These are phyloP conservation scores for Drosophila sordidula DNA, from an alignment of 2,888 invertebrate genomes.

Conservation along the genomic window DNA sequence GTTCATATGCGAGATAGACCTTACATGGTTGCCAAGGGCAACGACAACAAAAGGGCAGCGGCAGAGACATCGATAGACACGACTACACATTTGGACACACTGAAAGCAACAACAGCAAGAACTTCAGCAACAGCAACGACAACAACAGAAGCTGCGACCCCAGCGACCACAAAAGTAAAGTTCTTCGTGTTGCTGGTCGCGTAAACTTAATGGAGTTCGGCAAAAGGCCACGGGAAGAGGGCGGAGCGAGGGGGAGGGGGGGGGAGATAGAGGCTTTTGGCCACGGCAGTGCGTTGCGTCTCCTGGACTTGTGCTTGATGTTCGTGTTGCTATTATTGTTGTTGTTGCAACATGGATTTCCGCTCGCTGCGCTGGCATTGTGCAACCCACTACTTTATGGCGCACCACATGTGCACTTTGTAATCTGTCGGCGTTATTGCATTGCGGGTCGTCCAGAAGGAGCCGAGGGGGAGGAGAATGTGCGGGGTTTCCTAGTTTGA, in stretches of 20 bases:
- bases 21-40: conserved; percentile 49
- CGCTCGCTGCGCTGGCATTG: conserved; percentile 52
- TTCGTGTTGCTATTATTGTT: conserved; percentile 15
- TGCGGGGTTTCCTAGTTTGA: neutral
- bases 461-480: neutral
- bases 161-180: conserved; percentile 74
- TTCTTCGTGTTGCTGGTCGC: conserved; percentile 73
- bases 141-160: conserved; percentile 30
- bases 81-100: conserved; percentile 54
- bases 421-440: conserved; percentile 81
- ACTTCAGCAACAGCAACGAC: conserved; percentile 27
- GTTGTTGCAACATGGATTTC: conserved; percentile 72
- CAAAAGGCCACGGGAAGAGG: conserved; percentile 48
- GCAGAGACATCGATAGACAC: conserved; percentile 53
- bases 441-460: conserved; percentile 55
- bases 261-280: conserved; percentile 44
- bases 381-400: conserved; percentile 72
- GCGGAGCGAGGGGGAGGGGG: neutral
- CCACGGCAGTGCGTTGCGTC: conserved; percentile 41
- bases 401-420: conserved; percentile 80
- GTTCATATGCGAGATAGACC: conserved; percentile 39
- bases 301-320: conserved; percentile 26
- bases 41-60: conserved; percentile 11
- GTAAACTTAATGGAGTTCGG: conserved; percentile 79
- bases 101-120: conserved; percentile 33